These are phyloP conservation scores for Coelopa frigida DNA, from an alignment of 1,140 invertebrate genomes.

Conservation along the genomic window DNA sequence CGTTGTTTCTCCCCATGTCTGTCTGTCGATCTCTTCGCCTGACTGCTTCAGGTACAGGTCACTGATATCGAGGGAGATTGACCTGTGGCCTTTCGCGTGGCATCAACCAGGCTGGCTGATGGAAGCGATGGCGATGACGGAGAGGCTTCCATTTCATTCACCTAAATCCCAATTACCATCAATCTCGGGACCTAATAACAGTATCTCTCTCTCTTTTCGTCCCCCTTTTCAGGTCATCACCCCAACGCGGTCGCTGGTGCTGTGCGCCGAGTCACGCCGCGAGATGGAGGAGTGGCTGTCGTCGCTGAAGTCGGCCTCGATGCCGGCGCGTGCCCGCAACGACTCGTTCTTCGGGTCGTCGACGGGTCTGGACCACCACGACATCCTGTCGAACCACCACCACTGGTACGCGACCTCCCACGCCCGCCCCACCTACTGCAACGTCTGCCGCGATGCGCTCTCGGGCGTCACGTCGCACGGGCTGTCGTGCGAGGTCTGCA, in stretches of 20 bases:
- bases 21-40: no score
- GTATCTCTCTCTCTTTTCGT: neutral
- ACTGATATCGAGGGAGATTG: no score
- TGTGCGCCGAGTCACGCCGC: slow-evolving; percentile 70
- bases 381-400: slow-evolving; percentile 80
- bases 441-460: slow-evolving; percentile 87
- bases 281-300: slow-evolving; percentile 89
- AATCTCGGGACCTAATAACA: neutral
- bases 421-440: slow-evolving; percentile 92
- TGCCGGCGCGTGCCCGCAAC: slow-evolving; percentile 52
- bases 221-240: slow-evolving; percentile 69
- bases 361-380: slow-evolving; percentile 50
- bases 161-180: neutral
- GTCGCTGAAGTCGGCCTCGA: slow-evolving; percentile 64
- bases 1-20: no score
- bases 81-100: no score
- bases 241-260: slow-evolving; percentile 70
- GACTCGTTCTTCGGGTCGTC: slow-evolving; percentile 53
- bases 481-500: slow-evolving; percentile 93
- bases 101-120: no score
- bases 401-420: slow-evolving; percentile 87
- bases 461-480: slow-evolving; percentile 89
- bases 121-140: no score
- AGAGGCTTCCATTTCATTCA: no score
- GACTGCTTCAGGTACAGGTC: no score